Evolutionary conservation across 2,888 invertebrate genomes (phyloP), one percentile per base, ranked within the genome.

Genomic region (Liposcelis brunnea): DNA sequence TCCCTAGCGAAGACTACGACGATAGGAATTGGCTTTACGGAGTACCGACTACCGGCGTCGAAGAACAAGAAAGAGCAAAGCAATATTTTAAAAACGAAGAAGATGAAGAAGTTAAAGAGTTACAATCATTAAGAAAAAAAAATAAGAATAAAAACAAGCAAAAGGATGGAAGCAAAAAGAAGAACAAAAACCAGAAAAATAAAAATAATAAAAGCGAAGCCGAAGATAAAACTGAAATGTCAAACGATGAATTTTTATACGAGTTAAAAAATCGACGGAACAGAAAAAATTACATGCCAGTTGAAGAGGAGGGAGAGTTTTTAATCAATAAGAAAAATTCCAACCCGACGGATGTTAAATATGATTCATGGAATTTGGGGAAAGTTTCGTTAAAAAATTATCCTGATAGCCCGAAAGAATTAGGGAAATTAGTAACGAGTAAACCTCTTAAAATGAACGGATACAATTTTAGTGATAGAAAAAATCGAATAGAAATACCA

Each of bases 31-130:
- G 40, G 40, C 15, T 18, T n/a, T 40, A 40, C 19, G 40, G 40
- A 16, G 40, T 40, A 19, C 40, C 40, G 7, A 40, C 40, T 66
- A 49, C 74, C 69, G 55, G 70, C 74, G 52, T 79, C 76, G 67
- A 77, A 54, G 52, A 55, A 37, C 50, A 52, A 46, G 11, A 47
- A 43, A 38, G 21, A 36, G n/a, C 44, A 42, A 32, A 8, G 31
- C 15, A 44, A 36, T 46, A 2, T 45, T 38, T 36, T 33, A 47
- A 43, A 38, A 42, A 31, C 31, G 35, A 15, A 15, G 3, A 32
- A 38, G 44, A 14, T 35, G 44, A 2, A 44, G 32, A 31, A 7
- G 40, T 40, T 18, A 40, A 40, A 40, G 40, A 40, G 19, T 40
- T 40, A 18, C 15, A 40, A 21, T 12, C 15, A 5, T 19, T 40